Evolutionary conservation across 2,113 vertebrate species (phyloP), one percentile per base, ranked within the genome.

Genomic region (Tauraco erythrolophus): DNA sequence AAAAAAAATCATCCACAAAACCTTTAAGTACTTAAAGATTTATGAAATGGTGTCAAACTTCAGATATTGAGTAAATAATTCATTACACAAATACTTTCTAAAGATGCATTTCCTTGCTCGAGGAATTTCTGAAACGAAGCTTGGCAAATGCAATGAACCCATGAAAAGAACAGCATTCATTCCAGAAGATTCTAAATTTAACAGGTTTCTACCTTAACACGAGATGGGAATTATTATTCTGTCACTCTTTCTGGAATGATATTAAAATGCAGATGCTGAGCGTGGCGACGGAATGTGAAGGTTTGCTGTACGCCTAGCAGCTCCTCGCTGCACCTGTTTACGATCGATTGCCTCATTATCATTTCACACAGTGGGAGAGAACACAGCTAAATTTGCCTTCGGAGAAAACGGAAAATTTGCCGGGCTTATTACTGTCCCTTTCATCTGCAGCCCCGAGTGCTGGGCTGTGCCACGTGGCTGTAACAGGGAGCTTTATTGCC

Each of bases 291-390:
- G 83, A 89, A 90, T 6, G 65, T 10, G 3, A 87, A 89, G 94
- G 48, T 39, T 94, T 15, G 10, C 77, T 9, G 72, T 8, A 13
- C 11, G 5, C 72, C 2, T 6, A 91, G 88, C 79, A 58, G 85
- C 83, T 92, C 93, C 90, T 92, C 12, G 0, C 68, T 82, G 78
- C 84, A 79, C 91, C 89, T 89, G 75, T 61, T 92, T 90, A 62
- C 48, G 3, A 94, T 92, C 85, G 22, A 96, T 92, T 74, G 79
- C 94, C 90, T 97, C 92, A 97, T 97, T 95, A 96, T 28, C 87
- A 96, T 97, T 85, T 80, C 0, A 0, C 96, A 69, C 95, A 94
- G 95, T 15, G 0, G 87, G 91, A 79, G 78, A 89, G 45, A 89
- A 35, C 65, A 11, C 46, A 8, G 76, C 57, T 71, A 54, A 71